These are phyloP conservation scores for Cebidichthys violaceus DNA, from an alignment of 2,113 vertebrate species.

Conservation along the genomic window DNA sequence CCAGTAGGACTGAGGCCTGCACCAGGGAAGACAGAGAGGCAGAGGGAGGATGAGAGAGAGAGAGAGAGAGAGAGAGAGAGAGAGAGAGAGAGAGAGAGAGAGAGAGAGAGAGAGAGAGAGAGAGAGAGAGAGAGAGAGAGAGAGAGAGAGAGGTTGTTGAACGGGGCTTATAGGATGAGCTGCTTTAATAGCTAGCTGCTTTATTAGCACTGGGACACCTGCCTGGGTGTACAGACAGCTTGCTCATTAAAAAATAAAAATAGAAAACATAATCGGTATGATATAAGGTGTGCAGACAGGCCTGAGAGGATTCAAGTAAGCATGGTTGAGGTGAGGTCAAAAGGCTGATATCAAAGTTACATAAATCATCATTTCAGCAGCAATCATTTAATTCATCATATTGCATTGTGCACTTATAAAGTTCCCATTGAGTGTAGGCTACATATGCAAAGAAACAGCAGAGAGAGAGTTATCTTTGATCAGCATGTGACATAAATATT, in stretches of 20 bases:
- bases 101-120: too few relatives aligned
- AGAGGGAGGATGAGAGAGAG: neutral
- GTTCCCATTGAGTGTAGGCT: neutral
- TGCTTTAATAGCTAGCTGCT: conserved; percentile 37
- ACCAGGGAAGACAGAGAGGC: neutral
- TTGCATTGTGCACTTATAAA: neutral
- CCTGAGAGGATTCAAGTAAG: conserved; percentile 7
- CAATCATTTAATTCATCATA: neutral
- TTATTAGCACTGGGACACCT: conserved; percentile 35
- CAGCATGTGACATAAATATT: conserved; percentile 65
- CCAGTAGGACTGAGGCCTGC: conserved; percentile 93
- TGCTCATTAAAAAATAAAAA: conserved; percentile 52
- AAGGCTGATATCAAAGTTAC: neutral
- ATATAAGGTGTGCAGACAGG: neutral
- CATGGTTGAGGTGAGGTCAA: conserved; percentile 26
- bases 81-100: neutral
- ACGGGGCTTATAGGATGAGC: conserved; percentile 19
- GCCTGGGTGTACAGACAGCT: conserved; percentile 47
- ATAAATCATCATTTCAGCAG: neutral
- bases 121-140: too few relatives aligned
- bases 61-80: conserved; percentile 1
- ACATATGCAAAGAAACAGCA: conserved; percentile 16
- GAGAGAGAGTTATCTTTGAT: conserved; percentile 57
- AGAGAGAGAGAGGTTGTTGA: conserved; percentile 35
- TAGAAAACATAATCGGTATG: conserved; percentile 10